Evolutionary conservation across 2,888 invertebrate species (phyloP), one percentile per base, ranked within the genome.

Genomic region (Blastobasis adustella): DNA sequence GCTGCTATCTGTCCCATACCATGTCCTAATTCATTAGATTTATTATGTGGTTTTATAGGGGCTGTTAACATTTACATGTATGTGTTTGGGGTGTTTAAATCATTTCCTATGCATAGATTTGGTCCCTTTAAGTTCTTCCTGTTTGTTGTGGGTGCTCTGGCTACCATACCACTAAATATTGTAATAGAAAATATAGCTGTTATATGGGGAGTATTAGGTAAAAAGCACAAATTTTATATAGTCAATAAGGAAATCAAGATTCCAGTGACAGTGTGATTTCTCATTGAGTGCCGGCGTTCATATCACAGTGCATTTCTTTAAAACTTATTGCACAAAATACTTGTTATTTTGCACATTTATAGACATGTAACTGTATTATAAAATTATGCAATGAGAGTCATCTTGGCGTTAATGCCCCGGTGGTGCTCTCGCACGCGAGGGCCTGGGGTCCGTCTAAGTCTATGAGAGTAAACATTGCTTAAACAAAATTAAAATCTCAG

Each of bases 61-160:
- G 97, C 96, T 55, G 95, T 98, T 53, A 98, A 96, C 79, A 95
- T 98, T 72, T 98, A 98, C 80, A 98, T 98, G 98, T 98, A 98
- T 79, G 92, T 98, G 57, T 98, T 98, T 82, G 98, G 98, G 58
- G 98, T 98, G n/a, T 92, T 98, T 50, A 98, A 98, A 79, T 98
- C 98, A 51, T 98, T 98, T 75, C 96, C 96, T 36, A 87, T 97
- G 41, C 94, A 96, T 79, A 92, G 96, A 68, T 94, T 95, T 76
- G 97, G 98, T 8, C 82, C 95, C 55, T 71, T 93, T 44, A 92
- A 93, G 74, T 96, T 96, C 74, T 71, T 93, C 54, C 82, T 96
- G 52, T 96, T 95, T 74, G 92, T 97, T 56, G 89, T 93, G 56
- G 98, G 97, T 45, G 97, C 97, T 5, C 87, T 98, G 48, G 93